Conservation (phyloP, 1,140 invertebrate species). For the Ostrea denselamellosa region DNA sequence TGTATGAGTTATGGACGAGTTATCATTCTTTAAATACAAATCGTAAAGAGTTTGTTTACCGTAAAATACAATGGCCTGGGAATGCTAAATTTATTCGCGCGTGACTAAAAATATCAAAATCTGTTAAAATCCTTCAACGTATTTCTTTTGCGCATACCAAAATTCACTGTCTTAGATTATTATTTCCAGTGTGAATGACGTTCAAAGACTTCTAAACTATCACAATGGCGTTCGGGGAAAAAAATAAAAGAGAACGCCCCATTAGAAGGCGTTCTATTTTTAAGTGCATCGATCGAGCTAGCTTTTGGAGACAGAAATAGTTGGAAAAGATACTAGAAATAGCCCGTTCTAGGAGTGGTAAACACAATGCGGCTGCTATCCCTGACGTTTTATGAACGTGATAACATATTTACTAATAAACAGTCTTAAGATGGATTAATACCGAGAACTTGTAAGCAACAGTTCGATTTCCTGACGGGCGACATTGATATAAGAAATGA, state of each 20-base stretch:
- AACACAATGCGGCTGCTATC: not conserved
- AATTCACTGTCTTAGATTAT: not conserved
- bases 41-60: no score
- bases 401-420: not conserved
- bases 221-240: not conserved
- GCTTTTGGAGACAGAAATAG: constrained; percentile 1
- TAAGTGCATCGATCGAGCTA: not conserved
- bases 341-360: not conserved
- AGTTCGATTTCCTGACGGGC: constrained; percentile 15
- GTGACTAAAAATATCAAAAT: no score
- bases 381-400: not conserved
- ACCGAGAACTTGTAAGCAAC: not conserved
- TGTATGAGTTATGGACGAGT: no score
- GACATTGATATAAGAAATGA: not conserved
- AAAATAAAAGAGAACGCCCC: not conserved
- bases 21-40: no score
- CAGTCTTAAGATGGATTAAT: not conserved
- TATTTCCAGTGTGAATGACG: not conserved
- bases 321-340: not conserved
- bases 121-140: not conserved
- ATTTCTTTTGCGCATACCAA: not conserved
- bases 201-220: not conserved
- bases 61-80: no score
- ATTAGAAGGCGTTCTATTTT: not conserved
- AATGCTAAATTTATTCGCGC: no score